These are phyloP conservation scores for Manis crassicaudata DNA, from an alignment of 2,797 vertebrate genomes.

Conservation along the genomic window DNA sequence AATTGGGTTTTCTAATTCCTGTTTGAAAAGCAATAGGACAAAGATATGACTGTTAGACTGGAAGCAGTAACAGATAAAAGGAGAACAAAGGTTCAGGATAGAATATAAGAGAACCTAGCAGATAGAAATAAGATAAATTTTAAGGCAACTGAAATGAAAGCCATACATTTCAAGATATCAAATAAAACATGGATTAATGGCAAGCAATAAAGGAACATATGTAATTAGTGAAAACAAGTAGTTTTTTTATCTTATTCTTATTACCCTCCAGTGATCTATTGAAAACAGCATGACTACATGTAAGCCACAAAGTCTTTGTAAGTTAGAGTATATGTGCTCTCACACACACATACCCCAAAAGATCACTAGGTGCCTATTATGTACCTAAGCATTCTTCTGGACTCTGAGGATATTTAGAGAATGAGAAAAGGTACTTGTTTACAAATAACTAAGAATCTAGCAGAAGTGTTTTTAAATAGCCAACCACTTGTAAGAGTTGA, in stretches of 20 bases:
- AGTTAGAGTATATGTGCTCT: background rate
- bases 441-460: background rate
- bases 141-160: constrained; percentile 56
- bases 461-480: constrained; percentile 13
- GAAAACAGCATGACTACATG: background rate
- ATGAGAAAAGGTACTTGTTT: background rate
- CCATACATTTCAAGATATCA: constrained; percentile 39
- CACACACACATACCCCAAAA: accelerated
- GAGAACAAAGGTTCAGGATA: background rate
- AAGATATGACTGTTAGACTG: background rate
- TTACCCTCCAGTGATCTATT: background rate
- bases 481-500: background rate
- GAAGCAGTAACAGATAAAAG: background rate
- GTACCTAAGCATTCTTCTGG: background rate
- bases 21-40: constrained; percentile 1
- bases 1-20: background rate
- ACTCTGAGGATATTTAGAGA: background rate
- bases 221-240: constrained; percentile 46
- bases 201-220: constrained; percentile 46
- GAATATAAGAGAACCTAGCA: constrained; percentile 4
- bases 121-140: constrained; percentile 16
- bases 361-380: background rate
- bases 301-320: constrained; percentile 6
- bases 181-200: constrained; percentile 46
- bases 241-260: background rate